These are phyloP conservation scores for Scaptodrosophila latifasciaeformis DNA, from an alignment of 2,888 invertebrate genomes.

Conservation along the genomic window DNA sequence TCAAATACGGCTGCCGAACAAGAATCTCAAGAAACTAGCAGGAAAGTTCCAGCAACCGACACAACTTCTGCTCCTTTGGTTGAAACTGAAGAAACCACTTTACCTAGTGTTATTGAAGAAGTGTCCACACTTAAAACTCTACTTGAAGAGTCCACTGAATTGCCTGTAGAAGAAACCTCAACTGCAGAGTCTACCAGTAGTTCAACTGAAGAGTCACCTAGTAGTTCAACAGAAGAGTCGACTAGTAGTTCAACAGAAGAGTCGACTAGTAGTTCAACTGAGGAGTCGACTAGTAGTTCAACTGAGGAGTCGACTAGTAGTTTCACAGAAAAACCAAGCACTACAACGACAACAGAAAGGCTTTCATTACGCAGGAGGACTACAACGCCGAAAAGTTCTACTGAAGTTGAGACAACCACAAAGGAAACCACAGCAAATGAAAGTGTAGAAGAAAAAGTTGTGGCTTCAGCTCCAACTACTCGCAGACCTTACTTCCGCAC, in stretches of 20 bases:
- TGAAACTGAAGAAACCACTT: not conserved
- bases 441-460: not conserved
- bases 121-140: too few species aligned
- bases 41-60: not conserved
- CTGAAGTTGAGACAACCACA: not conserved
- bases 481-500: too few species aligned
- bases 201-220: not conserved
- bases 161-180: not conserved
- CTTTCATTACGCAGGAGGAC: not conserved
- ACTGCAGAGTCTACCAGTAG: not conserved
- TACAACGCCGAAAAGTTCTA: too few species aligned
- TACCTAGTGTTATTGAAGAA: not conserved
- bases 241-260: not conserved
- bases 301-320: not conserved
- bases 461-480: too few species aligned
- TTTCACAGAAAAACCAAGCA: conserved; percentile 2
- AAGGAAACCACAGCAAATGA: conserved; percentile 5
- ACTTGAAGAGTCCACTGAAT: too few species aligned
- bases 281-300: not conserved
- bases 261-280: not conserved
- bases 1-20: conserved; percentile 43
- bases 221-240: not conserved
- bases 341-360: conserved; percentile 9
- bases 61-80: not conserved
- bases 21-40: conserved; percentile 32